A percentile compares a stretch with the other conserved stretches of the same genome.
Conservation (phyloP, 2,888 invertebrate species). For the Allacma fusca region DNA sequence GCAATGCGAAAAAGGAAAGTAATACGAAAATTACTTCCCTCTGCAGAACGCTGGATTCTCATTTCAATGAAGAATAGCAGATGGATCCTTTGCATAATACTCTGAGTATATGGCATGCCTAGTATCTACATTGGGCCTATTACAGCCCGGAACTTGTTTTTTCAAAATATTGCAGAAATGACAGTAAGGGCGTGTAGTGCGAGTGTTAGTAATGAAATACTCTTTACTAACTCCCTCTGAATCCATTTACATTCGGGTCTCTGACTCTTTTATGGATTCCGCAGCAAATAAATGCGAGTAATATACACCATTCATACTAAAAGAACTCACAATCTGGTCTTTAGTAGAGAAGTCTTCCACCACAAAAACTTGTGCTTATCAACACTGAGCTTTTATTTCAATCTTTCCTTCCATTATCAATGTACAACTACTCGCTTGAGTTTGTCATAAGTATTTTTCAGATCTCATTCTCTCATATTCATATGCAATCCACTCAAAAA, state of each 20-base stretch:
- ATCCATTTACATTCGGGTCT: background rate
- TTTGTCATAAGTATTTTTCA: too few relatives aligned
- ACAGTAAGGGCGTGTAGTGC: background rate
- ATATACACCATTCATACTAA: background rate
- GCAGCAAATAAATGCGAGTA: background rate
- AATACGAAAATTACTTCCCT: background rate
- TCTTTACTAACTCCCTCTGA: background rate
- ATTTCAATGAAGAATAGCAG: background rate
- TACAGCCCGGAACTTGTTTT: background rate
- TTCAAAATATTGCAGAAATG: background rate
- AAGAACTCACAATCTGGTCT: background rate
- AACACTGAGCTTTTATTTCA: background rate
- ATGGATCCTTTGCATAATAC: background rate
- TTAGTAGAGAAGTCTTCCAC: background rate
- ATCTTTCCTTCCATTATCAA: background rate
- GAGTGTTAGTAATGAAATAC: background rate
- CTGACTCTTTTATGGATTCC: conserved; percentile 7
- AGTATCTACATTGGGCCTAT: background rate
- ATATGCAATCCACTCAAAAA: too few relatives aligned
- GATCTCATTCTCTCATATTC: too few relatives aligned
- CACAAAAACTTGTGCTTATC: background rate
- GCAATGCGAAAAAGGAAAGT: background rate
- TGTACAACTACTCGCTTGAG: background rate
- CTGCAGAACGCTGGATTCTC: background rate
- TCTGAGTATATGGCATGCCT: too few relatives aligned